Percentiles rank a stretch among this genome's conserved stretches.
phyloP scores from a whole-genome alignment of 1,140 invertebrate genomes.

The Achroia grisella region DNA sequence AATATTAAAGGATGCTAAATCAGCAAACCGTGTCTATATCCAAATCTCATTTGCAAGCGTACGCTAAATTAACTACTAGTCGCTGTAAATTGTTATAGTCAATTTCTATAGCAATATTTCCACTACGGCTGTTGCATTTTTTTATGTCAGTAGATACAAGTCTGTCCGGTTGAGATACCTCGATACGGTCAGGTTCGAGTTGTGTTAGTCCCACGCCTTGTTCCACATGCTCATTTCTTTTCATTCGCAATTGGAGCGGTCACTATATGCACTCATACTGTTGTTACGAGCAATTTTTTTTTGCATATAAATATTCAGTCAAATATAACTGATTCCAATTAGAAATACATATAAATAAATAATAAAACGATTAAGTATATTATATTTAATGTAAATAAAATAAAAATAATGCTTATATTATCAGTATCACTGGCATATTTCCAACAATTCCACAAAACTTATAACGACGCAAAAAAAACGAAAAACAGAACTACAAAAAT shows the following conservation, averaged over 20 bases:
- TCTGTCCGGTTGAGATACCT: constrained; percentile 66
- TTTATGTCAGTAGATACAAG: constrained; percentile 45
- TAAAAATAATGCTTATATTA: too few relatives aligned
- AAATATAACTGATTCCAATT: too few relatives aligned
- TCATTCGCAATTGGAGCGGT: constrained; percentile 25
- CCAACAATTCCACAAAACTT: constrained; percentile 7
- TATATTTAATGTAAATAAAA: too few relatives aligned
- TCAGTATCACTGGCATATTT: constrained; percentile 22
- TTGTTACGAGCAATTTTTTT: too few relatives aligned
- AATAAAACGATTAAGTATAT: too few relatives aligned
- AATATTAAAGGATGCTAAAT: too few relatives aligned
- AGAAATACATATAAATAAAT: too few relatives aligned
- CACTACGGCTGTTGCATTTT: constrained; percentile 30
- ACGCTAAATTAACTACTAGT: constrained; percentile 10
- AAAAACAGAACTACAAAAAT: constrained; percentile 40
- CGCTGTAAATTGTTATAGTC: constrained; percentile 5
- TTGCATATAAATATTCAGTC: background rate
- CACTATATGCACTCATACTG: constrained; percentile 10
- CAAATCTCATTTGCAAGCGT: background rate
- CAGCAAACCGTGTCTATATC: background rate
- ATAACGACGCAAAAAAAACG: constrained; percentile 35
- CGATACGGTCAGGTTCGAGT: constrained; percentile 60
- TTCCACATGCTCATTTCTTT: constrained; percentile 48
- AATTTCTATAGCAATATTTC: constrained; percentile 27
- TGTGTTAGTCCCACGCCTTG: constrained; percentile 44